Evolutionary conservation across 2,113 vertebrate genomes (phyloP).

Genomic region (Sander lucioperca): DNA sequence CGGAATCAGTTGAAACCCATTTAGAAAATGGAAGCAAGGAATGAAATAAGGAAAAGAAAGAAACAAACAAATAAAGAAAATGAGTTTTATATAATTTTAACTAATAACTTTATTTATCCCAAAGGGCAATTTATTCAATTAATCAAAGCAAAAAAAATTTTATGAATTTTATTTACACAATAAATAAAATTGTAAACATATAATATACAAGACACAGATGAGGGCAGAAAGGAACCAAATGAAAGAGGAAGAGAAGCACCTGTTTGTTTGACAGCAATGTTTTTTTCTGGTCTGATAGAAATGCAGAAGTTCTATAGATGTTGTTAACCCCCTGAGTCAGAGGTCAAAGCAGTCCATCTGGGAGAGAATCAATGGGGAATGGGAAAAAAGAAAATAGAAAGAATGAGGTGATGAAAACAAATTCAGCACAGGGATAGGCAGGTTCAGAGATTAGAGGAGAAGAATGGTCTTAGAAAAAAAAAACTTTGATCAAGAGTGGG

Average conservation of each 20-base stretch:
- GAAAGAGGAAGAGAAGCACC: not conserved
- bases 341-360: slow-evolving; percentile 56
- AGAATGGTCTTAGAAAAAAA: slow-evolving; percentile 38
- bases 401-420: slow-evolving; percentile 29
- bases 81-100: not conserved
- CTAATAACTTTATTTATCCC: too few species aligned
- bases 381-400: slow-evolving; percentile 26
- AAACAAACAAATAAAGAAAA: not conserved
- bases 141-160: not conserved
- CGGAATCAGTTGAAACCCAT: not conserved
- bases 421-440: slow-evolving; percentile 37
- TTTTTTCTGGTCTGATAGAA: slow-evolving; percentile 29
- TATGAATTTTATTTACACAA: not conserved
- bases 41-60: not conserved
- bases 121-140: not conserved
- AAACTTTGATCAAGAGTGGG: slow-evolving; percentile 41
- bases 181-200: not conserved
- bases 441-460: slow-evolving; percentile 28
- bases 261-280: slow-evolving; percentile 3
- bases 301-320: slow-evolving; percentile 46
- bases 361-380: slow-evolving; percentile 44
- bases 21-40: too few species aligned
- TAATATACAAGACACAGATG: not conserved
- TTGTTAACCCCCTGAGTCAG: slow-evolving; percentile 62
- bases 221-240: not conserved